phyloP scores from a whole-genome alignment of 2,888 invertebrate genomes.

The Lycaena phlaeas region DNA sequence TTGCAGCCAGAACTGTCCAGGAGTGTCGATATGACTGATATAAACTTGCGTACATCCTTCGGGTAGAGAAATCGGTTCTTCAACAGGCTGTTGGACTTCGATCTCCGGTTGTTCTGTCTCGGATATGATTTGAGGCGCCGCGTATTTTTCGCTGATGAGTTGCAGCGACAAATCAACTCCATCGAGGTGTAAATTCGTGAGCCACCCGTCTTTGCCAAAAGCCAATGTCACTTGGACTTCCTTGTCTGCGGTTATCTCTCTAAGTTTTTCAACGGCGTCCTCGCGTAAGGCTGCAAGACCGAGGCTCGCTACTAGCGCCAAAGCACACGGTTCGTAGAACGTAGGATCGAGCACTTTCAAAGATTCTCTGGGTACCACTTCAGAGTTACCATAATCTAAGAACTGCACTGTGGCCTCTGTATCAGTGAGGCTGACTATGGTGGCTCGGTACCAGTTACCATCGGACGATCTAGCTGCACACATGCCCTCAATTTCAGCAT shows the following conservation, averaged over 20 bases:
- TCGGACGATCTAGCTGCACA: conserved; percentile 77
- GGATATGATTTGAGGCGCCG: conserved; percentile 37
- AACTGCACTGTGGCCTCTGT: conserved; percentile 68
- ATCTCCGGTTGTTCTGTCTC: conserved; percentile 31
- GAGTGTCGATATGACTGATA: conserved; percentile 82
- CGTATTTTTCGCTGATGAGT: conserved; percentile 52
- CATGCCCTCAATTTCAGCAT: conserved; percentile 60
- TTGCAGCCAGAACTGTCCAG: conserved; percentile 84
- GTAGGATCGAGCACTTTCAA: conserved; percentile 61
- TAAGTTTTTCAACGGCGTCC: conserved; percentile 39
- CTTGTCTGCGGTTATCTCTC: conserved; percentile 60
- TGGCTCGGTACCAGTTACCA: conserved; percentile 81
- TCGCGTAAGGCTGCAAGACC: conserved; percentile 54
- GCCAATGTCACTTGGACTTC: conserved; percentile 69
- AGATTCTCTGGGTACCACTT: conserved; percentile 57
- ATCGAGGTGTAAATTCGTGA: conserved; percentile 62
- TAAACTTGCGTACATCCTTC: conserved; percentile 60
- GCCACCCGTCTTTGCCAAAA: conserved; percentile 70
- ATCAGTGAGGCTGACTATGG: conserved; percentile 57
- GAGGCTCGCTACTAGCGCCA: conserved; percentile 49
- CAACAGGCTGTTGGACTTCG: conserved; percentile 28
- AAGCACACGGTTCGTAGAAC: conserved; percentile 53
- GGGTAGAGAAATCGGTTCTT: conserved; percentile 44
- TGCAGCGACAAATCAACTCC: conserved; percentile 66
- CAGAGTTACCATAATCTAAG: conserved; percentile 81